Evolutionary conservation across 2,888 invertebrate genomes (phyloP).

Genomic region (Perithous albicinctus): DNA sequence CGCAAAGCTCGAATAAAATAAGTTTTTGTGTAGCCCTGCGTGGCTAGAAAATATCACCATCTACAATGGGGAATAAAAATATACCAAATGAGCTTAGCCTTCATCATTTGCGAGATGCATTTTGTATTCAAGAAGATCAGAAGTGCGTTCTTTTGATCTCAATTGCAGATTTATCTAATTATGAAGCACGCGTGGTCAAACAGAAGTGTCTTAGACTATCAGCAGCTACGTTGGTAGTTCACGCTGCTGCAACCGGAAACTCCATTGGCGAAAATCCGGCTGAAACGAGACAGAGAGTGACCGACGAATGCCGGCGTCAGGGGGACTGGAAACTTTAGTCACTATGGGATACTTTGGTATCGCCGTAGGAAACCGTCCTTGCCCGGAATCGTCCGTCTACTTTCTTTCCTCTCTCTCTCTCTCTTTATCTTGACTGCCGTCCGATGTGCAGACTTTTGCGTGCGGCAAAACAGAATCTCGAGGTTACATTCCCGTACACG

Average conservation of each 20-base stretch:
- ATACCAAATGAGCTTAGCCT: too few relatives aligned
- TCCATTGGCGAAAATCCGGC: slow-evolving; percentile 52
- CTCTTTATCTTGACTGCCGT: slow-evolving; percentile 7
- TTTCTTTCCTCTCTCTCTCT: slow-evolving; percentile 3
- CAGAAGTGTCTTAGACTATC: slow-evolving; percentile 33
- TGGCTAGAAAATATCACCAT: too few relatives aligned
- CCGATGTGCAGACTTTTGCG: slow-evolving; percentile 29
- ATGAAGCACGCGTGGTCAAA: slow-evolving; percentile 24
- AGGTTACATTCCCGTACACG: slow-evolving; percentile 45
- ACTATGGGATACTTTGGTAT: slow-evolving; percentile 58
- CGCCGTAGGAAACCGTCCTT: slow-evolving; percentile 51
- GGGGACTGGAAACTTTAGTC: slow-evolving; percentile 64
- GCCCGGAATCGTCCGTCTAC: slow-evolving; percentile 37
- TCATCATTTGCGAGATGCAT: too few relatives aligned
- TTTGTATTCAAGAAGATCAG: neutral
- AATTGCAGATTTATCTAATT: slow-evolving; percentile 24
- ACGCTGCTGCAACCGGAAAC: slow-evolving; percentile 29
- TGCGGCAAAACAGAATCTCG: slow-evolving; percentile 54
- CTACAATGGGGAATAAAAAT: too few relatives aligned
- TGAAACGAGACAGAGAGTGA: slow-evolving; percentile 50
- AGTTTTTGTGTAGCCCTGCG: too few relatives aligned
- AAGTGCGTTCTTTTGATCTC: neutral
- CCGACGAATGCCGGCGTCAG: slow-evolving; percentile 43
- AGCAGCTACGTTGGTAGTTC: slow-evolving; percentile 11
- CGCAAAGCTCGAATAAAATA: too few relatives aligned